These are phyloP conservation scores for Cephus runcator DNA, from an alignment of 2,888 invertebrate species.

Conservation along the genomic window DNA sequence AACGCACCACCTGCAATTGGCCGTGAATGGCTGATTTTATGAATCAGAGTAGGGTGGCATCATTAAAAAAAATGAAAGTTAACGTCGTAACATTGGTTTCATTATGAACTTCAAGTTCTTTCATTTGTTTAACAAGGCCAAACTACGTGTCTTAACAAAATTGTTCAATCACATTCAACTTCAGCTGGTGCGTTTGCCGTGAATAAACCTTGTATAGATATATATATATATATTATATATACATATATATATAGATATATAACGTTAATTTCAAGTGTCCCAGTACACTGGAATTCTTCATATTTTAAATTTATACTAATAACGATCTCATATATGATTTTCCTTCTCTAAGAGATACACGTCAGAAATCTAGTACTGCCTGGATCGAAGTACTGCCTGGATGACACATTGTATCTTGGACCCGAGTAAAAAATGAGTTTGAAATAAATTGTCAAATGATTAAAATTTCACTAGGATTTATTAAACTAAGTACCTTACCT, in stretches of 20 bases:
- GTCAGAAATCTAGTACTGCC: slow-evolving; percentile 39
- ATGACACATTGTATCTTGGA: slow-evolving; percentile 57
- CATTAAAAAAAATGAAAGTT: neutral
- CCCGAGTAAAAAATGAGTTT: slow-evolving; percentile 54
- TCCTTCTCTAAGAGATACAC: slow-evolving; percentile 45
- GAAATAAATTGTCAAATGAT: slow-evolving; percentile 23
- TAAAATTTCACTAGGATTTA: neutral
- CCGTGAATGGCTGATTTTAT: slow-evolving; percentile 9
- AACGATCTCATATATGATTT: slow-evolving; percentile 41
- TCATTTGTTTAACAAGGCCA: too few species aligned
- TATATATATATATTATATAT: too few species aligned
- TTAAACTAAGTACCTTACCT: neutral
- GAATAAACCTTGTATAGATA: slow-evolving; percentile 21
- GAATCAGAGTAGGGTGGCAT: neutral
- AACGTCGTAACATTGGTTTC: too few species aligned
- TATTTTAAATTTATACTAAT: slow-evolving; percentile 11
- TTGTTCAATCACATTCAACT: too few species aligned
- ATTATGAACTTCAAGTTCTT: too few species aligned
- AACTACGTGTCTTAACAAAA: too few species aligned
- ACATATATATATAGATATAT: slow-evolving; percentile 25
- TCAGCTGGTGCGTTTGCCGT: slow-evolving; percentile 25
- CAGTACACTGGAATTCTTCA: neutral
- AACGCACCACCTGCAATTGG: too few species aligned
- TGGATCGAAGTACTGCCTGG: slow-evolving; percentile 56
- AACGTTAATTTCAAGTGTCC: slow-evolving; percentile 9